Conservation (phyloP, 2,888 invertebrate species). For the Scaptomyza polygonia region DNA sequence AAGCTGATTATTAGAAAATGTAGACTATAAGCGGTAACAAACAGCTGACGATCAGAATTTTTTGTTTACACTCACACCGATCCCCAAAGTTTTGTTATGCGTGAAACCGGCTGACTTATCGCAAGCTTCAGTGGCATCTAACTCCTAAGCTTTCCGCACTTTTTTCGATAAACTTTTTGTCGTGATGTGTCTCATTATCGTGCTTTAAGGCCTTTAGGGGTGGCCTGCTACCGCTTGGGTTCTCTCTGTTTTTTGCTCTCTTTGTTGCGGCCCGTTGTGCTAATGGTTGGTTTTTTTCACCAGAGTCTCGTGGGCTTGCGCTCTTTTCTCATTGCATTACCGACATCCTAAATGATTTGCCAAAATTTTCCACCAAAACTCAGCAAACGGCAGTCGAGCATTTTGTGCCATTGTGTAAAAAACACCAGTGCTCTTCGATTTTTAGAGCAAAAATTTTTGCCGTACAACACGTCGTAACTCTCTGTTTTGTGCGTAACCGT, state of each 20-base stretch:
- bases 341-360: conserved; percentile 55
- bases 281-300: conserved; percentile 22
- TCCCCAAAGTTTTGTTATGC: conserved; percentile 9
- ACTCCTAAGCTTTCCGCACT: conserved; percentile 39
- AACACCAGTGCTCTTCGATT: conserved; percentile 29
- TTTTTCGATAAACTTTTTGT: conserved; percentile 37
- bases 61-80: conserved; percentile 57
- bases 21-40: background rate
- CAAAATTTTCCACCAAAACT: conserved; percentile 65
- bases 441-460: conserved; percentile 53
- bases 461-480: conserved; percentile 33
- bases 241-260: conserved; percentile 17
- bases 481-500: conserved; percentile 61
- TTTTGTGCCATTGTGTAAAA: conserved; percentile 52
- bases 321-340: conserved; percentile 55
- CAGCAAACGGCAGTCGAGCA: conserved; percentile 52
- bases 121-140: conserved; percentile 3
- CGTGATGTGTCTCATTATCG: conserved; percentile 16
- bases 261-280: conserved; percentile 30
- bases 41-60: conserved; percentile 65
- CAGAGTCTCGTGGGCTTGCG: conserved; percentile 43
- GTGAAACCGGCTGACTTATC: conserved; percentile 37
- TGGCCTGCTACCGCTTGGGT: conserved; percentile 56
- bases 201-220: conserved; percentile 58
- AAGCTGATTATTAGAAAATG: conserved; percentile 41